phyloP scores from a whole-genome alignment of 2,113 vertebrate genomes.

The Rhea pennata region DNA sequence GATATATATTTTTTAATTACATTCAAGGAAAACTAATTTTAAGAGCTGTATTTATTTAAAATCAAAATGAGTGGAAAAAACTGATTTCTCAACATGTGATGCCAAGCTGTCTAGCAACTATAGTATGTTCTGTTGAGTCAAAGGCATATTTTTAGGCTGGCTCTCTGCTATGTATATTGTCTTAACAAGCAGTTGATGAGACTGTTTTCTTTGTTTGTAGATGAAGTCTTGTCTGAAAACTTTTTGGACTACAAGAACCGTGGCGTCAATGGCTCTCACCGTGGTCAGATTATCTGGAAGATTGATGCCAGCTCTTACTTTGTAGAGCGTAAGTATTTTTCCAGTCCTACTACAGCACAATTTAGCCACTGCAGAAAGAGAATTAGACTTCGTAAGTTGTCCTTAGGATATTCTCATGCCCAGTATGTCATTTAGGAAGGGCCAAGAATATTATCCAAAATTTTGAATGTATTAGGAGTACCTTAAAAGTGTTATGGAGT shows the following conservation, averaged over 20 bases:
- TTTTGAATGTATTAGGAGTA: not conserved
- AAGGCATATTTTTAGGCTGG: not conserved
- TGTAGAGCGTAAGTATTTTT: slow-evolving; percentile 86
- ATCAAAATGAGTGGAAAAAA: not conserved
- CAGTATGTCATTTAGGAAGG: not conserved
- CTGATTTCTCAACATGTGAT: not conserved
- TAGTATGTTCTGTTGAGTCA: not conserved
- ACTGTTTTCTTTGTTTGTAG: slow-evolving; percentile 64
- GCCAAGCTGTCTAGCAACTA: not conserved
- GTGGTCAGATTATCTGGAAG: slow-evolving; percentile 97
- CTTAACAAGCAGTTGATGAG: not conserved
- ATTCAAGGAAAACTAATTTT: not conserved
- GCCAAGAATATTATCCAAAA: not conserved
- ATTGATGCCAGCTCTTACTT: slow-evolving; percentile 92
- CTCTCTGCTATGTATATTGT: not conserved
- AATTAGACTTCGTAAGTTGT: not conserved
- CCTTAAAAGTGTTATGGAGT: not conserved
- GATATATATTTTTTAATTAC: not conserved
- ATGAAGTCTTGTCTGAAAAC: slow-evolving; percentile 94
- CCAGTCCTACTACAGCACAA: not conserved
- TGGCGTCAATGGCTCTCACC: slow-evolving; percentile 94
- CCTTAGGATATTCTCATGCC: not conserved
- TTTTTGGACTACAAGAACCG: slow-evolving; percentile 99
- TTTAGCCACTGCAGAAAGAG: not conserved
- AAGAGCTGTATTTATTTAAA: not conserved